Conservation (phyloP, 2,888 invertebrate genomes). For the Keiferia lycopersicella region DNA sequence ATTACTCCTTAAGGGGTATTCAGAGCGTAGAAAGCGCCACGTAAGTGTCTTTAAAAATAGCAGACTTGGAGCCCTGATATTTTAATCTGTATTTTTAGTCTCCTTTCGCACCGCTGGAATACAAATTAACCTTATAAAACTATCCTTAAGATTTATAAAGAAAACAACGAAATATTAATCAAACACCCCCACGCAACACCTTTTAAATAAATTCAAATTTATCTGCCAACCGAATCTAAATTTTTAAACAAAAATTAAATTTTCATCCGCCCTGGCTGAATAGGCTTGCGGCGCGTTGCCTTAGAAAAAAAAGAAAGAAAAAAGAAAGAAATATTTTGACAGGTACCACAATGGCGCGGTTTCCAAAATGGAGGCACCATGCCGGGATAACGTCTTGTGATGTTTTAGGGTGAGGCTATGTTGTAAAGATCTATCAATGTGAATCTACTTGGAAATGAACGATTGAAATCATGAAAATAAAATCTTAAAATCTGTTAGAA, state of each 20-base stretch:
- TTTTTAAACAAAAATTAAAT: conserved; percentile 14
- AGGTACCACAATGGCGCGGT: conserved; percentile 62
- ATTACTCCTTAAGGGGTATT: too few species aligned
- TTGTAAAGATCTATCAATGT: conserved; percentile 29
- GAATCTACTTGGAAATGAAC: too few species aligned
- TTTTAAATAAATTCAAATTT: conserved; percentile 21
- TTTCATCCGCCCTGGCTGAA: conserved; percentile 10
- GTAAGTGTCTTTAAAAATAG: too few species aligned
- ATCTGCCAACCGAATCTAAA: conserved; percentile 9
- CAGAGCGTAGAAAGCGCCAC: too few species aligned
- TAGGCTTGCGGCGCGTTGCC: conserved; percentile 16
- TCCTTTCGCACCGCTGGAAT: too few species aligned
- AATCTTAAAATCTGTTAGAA: too few species aligned
- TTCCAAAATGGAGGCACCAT: conserved; percentile 60
- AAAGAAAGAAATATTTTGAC: conserved; percentile 72
- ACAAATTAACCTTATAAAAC: too few species aligned
- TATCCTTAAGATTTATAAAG: background rate
- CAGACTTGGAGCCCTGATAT: too few species aligned
- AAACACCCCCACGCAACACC: conserved; percentile 17
- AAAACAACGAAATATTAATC: background rate
- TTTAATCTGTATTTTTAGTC: too few species aligned
- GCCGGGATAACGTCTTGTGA: conserved; percentile 45
- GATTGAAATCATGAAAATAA: too few species aligned
- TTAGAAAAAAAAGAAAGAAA: conserved; percentile 42
- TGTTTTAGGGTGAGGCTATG: conserved; percentile 35